Percentiles rank a stretch among this genome's conserved stretches.
These are phyloP conservation scores for Elephantulus edwardii DNA, from an alignment of 2,113 vertebrate genomes.

Conservation along the genomic window DNA sequence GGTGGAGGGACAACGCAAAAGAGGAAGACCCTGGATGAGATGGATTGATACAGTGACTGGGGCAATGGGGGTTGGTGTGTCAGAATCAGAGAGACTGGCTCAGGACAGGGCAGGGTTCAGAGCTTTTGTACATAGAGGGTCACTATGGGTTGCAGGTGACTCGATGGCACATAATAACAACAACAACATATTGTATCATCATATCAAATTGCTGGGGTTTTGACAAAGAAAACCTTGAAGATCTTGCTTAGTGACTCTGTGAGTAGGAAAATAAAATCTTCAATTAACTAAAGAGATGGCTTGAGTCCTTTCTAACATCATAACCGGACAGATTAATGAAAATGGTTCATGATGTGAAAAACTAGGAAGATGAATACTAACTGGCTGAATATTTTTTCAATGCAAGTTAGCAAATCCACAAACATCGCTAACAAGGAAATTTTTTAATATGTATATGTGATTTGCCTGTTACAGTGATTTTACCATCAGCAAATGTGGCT, in stretches of 20 bases:
- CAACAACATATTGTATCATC: neutral
- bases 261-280: too few species aligned
- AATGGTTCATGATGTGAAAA: neutral
- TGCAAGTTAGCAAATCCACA: neutral
- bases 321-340: neutral
- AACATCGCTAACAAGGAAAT: neutral
- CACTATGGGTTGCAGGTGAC: too few species aligned
- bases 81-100: too few species aligned
- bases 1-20: too few species aligned
- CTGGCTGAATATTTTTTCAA: neutral
- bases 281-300: neutral
- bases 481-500: neutral
- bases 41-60: too few species aligned
- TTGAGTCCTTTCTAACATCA: neutral
- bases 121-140: too few species aligned
- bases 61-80: too few species aligned
- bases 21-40: too few species aligned
- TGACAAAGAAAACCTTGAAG: neutral
- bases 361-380: neutral
- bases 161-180: too few species aligned
- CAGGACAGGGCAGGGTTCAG: too few species aligned
- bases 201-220: neutral
- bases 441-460: neutral
- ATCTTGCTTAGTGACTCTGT: neutral
- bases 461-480: conserved; percentile 6